Evolutionary conservation across 2,888 invertebrate genomes (phyloP).

Genomic region (Pedicia rivosa): DNA sequence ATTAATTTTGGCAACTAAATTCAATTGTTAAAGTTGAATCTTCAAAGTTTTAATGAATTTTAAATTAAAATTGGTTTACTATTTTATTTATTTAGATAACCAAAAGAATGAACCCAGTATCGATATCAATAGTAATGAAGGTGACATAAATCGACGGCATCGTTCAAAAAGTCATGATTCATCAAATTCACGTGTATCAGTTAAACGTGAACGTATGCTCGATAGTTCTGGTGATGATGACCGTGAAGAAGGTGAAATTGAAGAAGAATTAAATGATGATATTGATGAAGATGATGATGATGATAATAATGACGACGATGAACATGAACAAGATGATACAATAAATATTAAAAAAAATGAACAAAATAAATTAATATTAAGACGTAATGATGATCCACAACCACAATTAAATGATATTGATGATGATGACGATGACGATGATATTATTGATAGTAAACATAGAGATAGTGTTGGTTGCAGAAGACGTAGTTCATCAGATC

Average conservation of each 20-base stretch:
- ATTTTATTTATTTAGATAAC: neutral
- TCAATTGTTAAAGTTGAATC: too few species aligned
- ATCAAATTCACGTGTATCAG: constrained; percentile 10
- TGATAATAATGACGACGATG: constrained; percentile 7
- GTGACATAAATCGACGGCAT: constrained; percentile 22
- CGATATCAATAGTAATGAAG: constrained; percentile 33
- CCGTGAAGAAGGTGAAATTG: constrained; percentile 10
- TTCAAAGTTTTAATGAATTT: too few species aligned
- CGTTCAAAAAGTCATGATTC: constrained; percentile 13
- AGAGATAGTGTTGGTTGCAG: constrained; percentile 34
- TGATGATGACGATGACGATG: constrained; percentile 22
- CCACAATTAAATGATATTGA: too few species aligned
- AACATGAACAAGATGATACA: constrained; percentile 6
- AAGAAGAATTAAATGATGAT: constrained; percentile 30
- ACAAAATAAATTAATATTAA: too few species aligned
- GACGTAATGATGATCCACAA: too few species aligned
- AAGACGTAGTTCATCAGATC: constrained; percentile 60
- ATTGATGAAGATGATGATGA: constrained; percentile 10
- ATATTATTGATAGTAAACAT: constrained; percentile 26
- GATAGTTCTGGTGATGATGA: constrained; percentile 13
- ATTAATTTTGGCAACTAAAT: too few species aligned
- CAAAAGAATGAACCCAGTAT: constrained; percentile 2
- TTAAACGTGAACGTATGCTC: constrained; percentile 12
- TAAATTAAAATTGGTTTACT: too few species aligned
- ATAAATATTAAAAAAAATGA: neutral